Percentiles rank a stretch among this genome's conserved stretches.
phyloP scores from a whole-genome alignment of 2,113 vertebrate genomes.

The Urocolius indicus region DNA sequence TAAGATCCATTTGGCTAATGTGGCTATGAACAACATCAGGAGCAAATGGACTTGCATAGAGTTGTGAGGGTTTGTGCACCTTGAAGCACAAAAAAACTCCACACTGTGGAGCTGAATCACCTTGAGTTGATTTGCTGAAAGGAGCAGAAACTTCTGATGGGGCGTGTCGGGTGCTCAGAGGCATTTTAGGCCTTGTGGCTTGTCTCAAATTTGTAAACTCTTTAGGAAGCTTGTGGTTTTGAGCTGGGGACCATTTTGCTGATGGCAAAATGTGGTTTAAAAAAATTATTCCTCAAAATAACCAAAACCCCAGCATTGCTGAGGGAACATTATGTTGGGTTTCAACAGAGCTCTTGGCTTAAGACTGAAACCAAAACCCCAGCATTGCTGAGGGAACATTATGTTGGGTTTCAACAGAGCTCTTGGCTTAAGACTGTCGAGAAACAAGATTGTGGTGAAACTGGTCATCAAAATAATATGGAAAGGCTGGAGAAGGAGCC shows the following conservation, averaged over 20 bases:
- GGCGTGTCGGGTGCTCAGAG: background rate
- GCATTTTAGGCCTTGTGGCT: background rate
- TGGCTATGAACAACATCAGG: background rate
- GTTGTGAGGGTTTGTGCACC: background rate
- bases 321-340: background rate
- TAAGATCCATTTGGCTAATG: background rate
- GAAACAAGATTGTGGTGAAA: background rate
- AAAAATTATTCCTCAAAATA: background rate
- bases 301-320: background rate
- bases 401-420: background rate
- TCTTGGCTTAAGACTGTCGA: rapidly evolving
- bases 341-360: background rate
- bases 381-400: background rate
- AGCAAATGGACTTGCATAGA: background rate
- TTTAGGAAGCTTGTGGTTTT: background rate
- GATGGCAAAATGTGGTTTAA: background rate
- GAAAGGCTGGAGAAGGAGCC: background rate
- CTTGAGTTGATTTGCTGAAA: background rate
- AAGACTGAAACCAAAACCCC: too few relatives aligned
- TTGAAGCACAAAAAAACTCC: background rate
- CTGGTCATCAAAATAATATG: background rate
- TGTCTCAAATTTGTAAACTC: background rate
- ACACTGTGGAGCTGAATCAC: background rate
- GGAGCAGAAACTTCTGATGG: background rate
- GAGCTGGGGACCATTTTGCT: background rate